phyloP scores from a whole-genome alignment of 1,140 invertebrate species.

The Mercenaria mercenaria region DNA sequence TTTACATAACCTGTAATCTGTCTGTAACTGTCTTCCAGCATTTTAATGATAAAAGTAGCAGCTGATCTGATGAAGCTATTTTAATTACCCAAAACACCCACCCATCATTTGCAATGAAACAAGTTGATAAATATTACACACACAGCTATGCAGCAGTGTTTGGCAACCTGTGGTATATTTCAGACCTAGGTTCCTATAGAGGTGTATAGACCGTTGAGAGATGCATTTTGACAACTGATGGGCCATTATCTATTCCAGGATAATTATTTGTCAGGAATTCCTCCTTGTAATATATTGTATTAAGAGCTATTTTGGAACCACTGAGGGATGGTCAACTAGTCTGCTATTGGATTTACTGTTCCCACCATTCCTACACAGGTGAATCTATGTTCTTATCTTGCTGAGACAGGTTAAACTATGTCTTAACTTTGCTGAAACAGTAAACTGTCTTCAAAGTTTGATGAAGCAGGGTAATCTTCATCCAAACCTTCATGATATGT shows the following conservation, averaged over 20 bases:
- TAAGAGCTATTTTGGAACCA: not conserved
- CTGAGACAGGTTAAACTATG: too few species aligned
- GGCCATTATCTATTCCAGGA: constrained; percentile 9
- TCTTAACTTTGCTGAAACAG: too few species aligned
- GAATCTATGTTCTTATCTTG: too few species aligned
- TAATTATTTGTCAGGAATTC: constrained; percentile 38
- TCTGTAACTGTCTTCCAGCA: too few species aligned
- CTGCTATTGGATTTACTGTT: too few species aligned
- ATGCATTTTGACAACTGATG: constrained; percentile 32
- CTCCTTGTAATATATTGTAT: constrained; percentile 13
- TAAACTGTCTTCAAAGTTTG: too few species aligned
- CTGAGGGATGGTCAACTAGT: constrained; percentile 1
- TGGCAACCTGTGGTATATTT: not conserved
- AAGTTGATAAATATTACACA: not conserved
- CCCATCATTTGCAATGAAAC: not conserved
- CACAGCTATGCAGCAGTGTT: not conserved
- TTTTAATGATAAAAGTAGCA: too few species aligned
- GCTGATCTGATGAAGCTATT: not conserved
- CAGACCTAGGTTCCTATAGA: not conserved
- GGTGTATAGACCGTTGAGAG: not conserved
- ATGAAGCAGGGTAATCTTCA: too few species aligned
- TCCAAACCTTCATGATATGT: too few species aligned
- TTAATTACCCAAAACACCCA: not conserved
- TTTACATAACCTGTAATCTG: too few species aligned
- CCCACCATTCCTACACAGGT: too few species aligned